Conservation (phyloP, 2,888 invertebrate genomes). For the Troglohyphantes excavatus region DNA sequence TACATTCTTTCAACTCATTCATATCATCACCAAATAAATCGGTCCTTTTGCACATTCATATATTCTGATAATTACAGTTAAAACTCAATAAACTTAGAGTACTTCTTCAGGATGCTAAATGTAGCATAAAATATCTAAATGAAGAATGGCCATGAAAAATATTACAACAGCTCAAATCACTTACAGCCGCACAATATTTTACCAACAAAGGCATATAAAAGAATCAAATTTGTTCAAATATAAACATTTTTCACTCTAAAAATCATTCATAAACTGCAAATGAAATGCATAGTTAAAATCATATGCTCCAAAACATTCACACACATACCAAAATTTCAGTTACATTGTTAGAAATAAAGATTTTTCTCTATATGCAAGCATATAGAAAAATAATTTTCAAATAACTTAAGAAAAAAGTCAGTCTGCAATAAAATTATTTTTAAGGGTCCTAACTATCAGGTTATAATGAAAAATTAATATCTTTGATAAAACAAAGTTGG, state of each 20-base stretch:
- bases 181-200: constrained; percentile 7
- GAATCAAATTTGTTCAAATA: background rate
- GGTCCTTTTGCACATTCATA: constrained; percentile 11
- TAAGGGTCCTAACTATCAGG: background rate
- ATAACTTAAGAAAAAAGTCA: background rate
- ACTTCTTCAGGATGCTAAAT: constrained; percentile 46
- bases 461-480: background rate
- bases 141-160: constrained; percentile 60
- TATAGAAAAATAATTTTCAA: background rate
- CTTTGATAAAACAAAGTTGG: constrained; percentile 10
- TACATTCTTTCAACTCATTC: background rate
- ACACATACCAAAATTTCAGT: constrained; percentile 33
- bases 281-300: constrained; percentile 29
- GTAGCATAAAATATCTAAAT: constrained; percentile 26
- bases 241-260: background rate
- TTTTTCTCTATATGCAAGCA: background rate
- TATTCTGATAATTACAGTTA: constrained; percentile 3
- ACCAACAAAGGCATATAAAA: constrained; percentile 4
- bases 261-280: constrained; percentile 33
- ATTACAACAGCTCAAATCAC: background rate
- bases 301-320: constrained; percentile 21
- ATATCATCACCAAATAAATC: background rate
- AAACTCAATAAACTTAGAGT: constrained; percentile 18
- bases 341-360: constrained; percentile 10
- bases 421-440: constrained; percentile 12